Conservation (phyloP, 2,797 vertebrate species). For the Apogon hyalosoma region DNA sequence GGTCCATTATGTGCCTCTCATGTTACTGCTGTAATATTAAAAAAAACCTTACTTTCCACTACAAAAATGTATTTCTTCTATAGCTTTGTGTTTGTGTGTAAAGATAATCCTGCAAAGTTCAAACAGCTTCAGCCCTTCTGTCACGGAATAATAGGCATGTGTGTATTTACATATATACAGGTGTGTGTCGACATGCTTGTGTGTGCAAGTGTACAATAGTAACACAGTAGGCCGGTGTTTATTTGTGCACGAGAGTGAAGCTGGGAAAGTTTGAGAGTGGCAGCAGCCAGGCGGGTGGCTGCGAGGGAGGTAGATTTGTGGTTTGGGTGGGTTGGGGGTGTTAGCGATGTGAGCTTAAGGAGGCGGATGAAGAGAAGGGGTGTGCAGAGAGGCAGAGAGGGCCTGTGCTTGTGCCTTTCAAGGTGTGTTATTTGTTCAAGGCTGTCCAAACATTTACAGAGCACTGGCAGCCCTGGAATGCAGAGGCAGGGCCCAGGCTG, state of each 20-base stretch:
- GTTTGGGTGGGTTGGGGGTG: slow-evolving; percentile 64
- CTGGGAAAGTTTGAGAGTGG: slow-evolving; percentile 70
- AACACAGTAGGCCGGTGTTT: slow-evolving; percentile 66
- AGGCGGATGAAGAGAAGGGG: slow-evolving; percentile 75
- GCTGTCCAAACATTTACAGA: slow-evolving; percentile 98
- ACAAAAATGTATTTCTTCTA: slow-evolving; percentile 4
- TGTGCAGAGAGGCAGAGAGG: slow-evolving; percentile 73
- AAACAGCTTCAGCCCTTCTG: slow-evolving; percentile 28
- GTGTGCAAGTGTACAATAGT: slow-evolving; percentile 59
- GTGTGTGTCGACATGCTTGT: slow-evolving; percentile 65
- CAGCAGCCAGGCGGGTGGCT: slow-evolving; percentile 49
- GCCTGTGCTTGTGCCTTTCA: slow-evolving; percentile 90
- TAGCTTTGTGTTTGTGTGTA: slow-evolving; percentile 28
- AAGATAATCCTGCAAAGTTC: slow-evolving; percentile 35
- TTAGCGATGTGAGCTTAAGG: slow-evolving; percentile 73
- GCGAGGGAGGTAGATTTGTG: slow-evolving; percentile 65
- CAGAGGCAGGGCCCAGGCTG: slow-evolving; percentile 86
- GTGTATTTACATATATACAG: slow-evolving; percentile 66
- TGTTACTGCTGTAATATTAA: background rate
- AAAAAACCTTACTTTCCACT: slow-evolving; percentile 2
- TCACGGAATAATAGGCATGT: slow-evolving; percentile 35
- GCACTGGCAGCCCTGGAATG: slow-evolving; percentile 94
- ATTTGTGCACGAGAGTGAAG: slow-evolving; percentile 67
- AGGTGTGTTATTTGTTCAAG: slow-evolving; percentile 99
- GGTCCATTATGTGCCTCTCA: slow-evolving; percentile 4